Base-by-base conservation (phyloP, 1,140 invertebrate genomes). In the Delia radicum region DNA sequence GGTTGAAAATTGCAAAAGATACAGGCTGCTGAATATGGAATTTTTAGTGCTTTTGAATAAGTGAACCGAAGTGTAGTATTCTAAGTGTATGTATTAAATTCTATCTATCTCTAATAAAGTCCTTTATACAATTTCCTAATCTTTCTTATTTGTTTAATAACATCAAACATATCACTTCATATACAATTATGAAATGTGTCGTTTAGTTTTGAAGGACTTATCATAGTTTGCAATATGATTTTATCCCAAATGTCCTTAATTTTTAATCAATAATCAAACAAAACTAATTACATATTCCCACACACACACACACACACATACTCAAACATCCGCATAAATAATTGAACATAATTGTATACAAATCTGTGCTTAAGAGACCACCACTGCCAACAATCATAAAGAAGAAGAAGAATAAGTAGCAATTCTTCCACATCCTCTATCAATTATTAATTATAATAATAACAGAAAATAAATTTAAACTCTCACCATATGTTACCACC, bases 401-500 rank as follows among this genome's bases (percentile, higher is more conserved):
- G n/a, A n/a, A n/a, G n/a, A n/a, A n/a, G n/a, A n/a, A 5, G 37
- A 42, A 42, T 42, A 42, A n/a, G n/a, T 24, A 21, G 48, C 8
- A 21, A 55, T n/a, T 33, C 15, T 69, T 69, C 15, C 65, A 69
- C 65, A 69, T 69, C 65, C 65, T 69, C 37, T 69, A 69, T 69
- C 65, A 69, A 69, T 69, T 69, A 69, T 33, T 69, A 69, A 69
- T 69, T 33, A 69, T 33, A 37, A 69, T 69, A 37, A 24, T 55
- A 21, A 55, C 48, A 24, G 48, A 21, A 55, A 55, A 55, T 55
- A 55, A 33, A 24, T 62, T 29, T 28, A 67, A 28, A 7, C n/a
- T 65, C 63, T 69, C 26, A 65, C 62, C 29, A 18, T 69, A 18
- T 67, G 63, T 67, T 31, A 67, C 28, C 48, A 55, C 48, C 48